Evolutionary conservation across 1,140 invertebrate species (phyloP).

Genomic region (Probaryconus sp.): DNA sequence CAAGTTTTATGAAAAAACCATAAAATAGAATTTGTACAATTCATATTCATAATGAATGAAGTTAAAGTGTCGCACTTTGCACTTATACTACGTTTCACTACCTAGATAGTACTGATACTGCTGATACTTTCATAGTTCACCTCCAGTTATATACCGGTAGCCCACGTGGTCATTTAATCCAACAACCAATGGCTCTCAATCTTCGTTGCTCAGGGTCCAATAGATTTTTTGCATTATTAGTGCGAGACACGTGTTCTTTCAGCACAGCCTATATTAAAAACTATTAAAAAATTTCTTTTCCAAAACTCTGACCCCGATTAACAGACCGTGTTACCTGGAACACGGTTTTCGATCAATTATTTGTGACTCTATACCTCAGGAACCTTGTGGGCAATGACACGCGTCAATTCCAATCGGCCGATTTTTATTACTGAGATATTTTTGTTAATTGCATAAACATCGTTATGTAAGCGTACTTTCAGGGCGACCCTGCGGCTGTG

Average conservation of each 20-base stretch:
- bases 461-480: slow-evolving; percentile 64
- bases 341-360: too few species aligned
- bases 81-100: slow-evolving; percentile 63
- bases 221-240: slow-evolving; percentile 60
- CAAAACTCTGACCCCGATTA: too few species aligned
- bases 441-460: slow-evolving; percentile 58
- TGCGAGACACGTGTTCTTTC: slow-evolving; percentile 69
- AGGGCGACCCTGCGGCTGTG: slow-evolving; percentile 53
- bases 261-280: slow-evolving; percentile 67
- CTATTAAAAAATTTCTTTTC: slow-evolving; percentile 21
- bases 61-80: slow-evolving; percentile 35
- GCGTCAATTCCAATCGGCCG: too few species aligned
- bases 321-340: too few species aligned
- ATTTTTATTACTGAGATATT: slow-evolving; percentile 1
- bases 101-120: slow-evolving; percentile 67
- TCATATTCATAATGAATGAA: too few species aligned
- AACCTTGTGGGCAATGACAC: too few species aligned
- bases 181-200: slow-evolving; percentile 68
- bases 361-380: too few species aligned
- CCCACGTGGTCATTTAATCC: slow-evolving; percentile 77
- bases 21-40: too few species aligned
- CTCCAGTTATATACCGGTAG: slow-evolving; percentile 75
- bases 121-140: slow-evolving; percentile 71
- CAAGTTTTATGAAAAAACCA: too few species aligned
- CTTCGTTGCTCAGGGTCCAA: slow-evolving; percentile 65